Percentiles rank a stretch among this genome's conserved stretches.
These are phyloP conservation scores for Probaryconus sp. DNA, from an alignment of 1,140 invertebrate species.

Conservation along the genomic window DNA sequence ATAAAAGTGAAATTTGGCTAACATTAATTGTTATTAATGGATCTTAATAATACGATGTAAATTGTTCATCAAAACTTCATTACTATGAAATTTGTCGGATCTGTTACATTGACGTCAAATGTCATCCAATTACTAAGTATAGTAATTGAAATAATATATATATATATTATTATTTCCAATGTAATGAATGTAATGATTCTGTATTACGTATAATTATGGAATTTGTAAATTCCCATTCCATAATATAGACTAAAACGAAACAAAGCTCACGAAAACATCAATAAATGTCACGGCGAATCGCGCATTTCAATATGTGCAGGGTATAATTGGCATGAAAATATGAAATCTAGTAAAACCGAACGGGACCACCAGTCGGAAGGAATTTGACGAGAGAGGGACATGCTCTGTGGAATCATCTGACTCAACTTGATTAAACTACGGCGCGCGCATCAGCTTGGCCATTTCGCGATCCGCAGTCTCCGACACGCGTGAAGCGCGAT, in stretches of 20 bases:
- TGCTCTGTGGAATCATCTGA: slow-evolving; percentile 39
- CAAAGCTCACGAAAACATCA: slow-evolving; percentile 36
- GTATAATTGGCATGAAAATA: slow-evolving; percentile 37
- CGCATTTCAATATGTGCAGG: slow-evolving; percentile 46
- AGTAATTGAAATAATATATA: too few relatives aligned
- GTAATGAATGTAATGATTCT: too few relatives aligned
- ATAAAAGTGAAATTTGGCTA: too few relatives aligned
- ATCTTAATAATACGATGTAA: too few relatives aligned
- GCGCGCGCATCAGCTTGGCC: slow-evolving; percentile 60
- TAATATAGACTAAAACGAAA: slow-evolving; percentile 30
- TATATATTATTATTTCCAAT: too few relatives aligned
- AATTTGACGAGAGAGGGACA: slow-evolving; percentile 13
- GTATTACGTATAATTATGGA: slow-evolving; percentile 21
- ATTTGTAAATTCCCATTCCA: slow-evolving; percentile 17
- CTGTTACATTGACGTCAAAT: too few relatives aligned
- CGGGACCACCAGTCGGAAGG: slow-evolving; percentile 28
- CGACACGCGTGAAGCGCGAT: slow-evolving; percentile 61
- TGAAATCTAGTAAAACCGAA: too few relatives aligned
- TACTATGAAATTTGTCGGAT: too few relatives aligned
- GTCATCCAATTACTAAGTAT: too few relatives aligned
- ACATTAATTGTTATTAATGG: too few relatives aligned
- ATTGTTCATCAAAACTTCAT: too few relatives aligned
- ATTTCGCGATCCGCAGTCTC: slow-evolving; percentile 61
- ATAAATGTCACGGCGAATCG: slow-evolving; percentile 50
- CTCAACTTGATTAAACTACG: slow-evolving; percentile 57